These are phyloP conservation scores for Tridacna crocea DNA, from an alignment of 2,888 invertebrate genomes.

Conservation along the genomic window DNA sequence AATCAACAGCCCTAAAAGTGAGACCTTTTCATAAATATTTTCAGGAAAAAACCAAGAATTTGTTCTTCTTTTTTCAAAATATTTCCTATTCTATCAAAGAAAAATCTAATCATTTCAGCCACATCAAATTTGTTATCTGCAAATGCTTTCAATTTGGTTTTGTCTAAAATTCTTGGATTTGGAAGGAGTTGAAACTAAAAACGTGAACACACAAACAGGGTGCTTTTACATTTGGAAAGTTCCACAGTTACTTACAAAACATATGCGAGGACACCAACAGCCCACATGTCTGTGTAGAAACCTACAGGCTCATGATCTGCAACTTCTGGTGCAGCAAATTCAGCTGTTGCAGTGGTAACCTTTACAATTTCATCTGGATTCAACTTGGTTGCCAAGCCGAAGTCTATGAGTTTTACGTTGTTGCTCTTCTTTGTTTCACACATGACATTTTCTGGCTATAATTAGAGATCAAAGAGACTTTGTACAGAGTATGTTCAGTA, in stretches of 20 bases:
- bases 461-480: background rate
- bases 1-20: too few relatives aligned
- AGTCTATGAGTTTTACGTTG: slow-evolving; percentile 99
- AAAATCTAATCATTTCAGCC: too few relatives aligned
- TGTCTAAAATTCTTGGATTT: background rate
- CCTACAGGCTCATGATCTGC: slow-evolving; percentile 99
- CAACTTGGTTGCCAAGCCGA: slow-evolving; percentile 98
- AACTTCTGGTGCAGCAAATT: slow-evolving; percentile 99
- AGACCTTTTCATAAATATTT: too few relatives aligned
- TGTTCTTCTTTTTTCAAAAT: background rate
- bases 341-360: slow-evolving; percentile 99
- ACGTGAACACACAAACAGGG: too few relatives aligned
- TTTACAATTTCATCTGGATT: slow-evolving; percentile 99
- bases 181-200: background rate
- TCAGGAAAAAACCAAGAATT: too few relatives aligned
- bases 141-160: background rate
- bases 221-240: background rate
- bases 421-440: slow-evolving; percentile 98
- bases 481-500: too few relatives aligned
- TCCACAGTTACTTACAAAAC: slow-evolving; percentile 91
- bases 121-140: too few relatives aligned
- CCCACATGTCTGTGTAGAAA: slow-evolving; percentile 99
- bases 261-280: slow-evolving; percentile 98
- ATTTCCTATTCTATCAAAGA: background rate
- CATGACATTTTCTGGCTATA: slow-evolving; percentile 99